Evolutionary conservation across 2,888 invertebrate genomes (phyloP).

Genomic region (Pogonocherus hispidulus): DNA sequence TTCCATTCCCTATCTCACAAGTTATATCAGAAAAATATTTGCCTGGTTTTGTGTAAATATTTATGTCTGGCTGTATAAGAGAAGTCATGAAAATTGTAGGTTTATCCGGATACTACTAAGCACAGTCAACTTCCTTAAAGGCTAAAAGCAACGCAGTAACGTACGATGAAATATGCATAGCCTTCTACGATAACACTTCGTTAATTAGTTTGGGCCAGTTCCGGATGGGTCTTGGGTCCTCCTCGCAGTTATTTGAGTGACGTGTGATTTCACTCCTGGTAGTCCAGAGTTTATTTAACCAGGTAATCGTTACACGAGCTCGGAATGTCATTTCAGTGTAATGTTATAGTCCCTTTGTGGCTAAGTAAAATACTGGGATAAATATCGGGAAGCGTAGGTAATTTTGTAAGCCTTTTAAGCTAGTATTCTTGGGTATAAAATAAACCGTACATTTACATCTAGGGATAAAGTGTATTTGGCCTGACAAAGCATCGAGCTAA

Average conservation of each 20-base stretch:
- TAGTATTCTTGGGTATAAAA: no score
- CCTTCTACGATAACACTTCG: slow-evolving; percentile 4
- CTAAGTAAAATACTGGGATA: neutral
- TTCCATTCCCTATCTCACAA: no score
- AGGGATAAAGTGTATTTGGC: no score
- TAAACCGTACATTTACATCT: no score
- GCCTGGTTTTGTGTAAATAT: no score
- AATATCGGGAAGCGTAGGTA: neutral
- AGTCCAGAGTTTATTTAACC: neutral
- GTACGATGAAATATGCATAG: neutral
- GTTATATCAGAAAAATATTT: no score
- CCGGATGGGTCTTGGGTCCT: neutral
- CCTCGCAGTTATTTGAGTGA: slow-evolving; percentile 1
- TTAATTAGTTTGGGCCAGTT: neutral
- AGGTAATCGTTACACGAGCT: neutral
- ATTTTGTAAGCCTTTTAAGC: neutral
- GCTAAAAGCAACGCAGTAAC: neutral
- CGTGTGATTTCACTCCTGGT: neutral
- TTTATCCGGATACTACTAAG: no score
- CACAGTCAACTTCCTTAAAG: neutral
- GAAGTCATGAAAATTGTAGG: no score
- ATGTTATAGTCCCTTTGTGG: neutral
- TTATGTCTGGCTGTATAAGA: no score
- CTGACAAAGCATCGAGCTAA: no score
- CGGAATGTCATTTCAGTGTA: neutral